Evolutionary conservation across 1,140 invertebrate genomes (phyloP), one percentile per base, ranked within the genome.

Genomic region (Papilio polytes): DNA sequence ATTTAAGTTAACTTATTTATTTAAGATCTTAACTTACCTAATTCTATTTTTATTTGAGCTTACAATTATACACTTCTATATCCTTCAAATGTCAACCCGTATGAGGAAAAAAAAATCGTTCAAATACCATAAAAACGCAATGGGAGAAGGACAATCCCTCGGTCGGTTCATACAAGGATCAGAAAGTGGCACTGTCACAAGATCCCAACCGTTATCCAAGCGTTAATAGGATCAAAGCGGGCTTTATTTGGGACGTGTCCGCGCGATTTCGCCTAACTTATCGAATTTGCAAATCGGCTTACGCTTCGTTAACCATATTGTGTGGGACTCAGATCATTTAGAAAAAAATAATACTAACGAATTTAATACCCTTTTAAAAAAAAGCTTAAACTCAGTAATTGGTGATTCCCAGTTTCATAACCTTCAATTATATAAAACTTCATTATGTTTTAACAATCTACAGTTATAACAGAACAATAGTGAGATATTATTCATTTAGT

Each of bases 231-330:
- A 94, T 94, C 92, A 94, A 91, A 90, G 88, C 86, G 89, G 90
- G 92, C 88, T 93, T 92, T 94, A 92, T 92, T 91, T 89, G 93
- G 91, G 92, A 89, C 87, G 85, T 90, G 89, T 94, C 92, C 92
- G 91, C 89, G 90, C 92, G 90, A 92, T 94, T 94, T 94, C 92
- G 91, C 91, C 91, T 92, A 93, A 94, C 91, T 94, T 94, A 92
- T 92, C 91, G 92, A 93, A 94, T 94, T 94, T 92, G 90, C 92
- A 94, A 94, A 94, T 90, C 91, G 89, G 92, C 91, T 94, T 94
- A 92, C 91, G 90, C 89, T 91, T 93, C 91, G 90, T 94, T 94
- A 92, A 86, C 89, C 87, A 88, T 91, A 89, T 87, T 87, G 80
- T 88, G 85, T 87, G 80, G 82, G 84, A 81, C 74, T 85, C 82